A percentile compares a stretch with the other conserved stretches of the same genome.
These are phyloP conservation scores for Dyspetes luteomarginatus DNA, from an alignment of 2,888 invertebrate genomes.

Conservation along the genomic window DNA sequence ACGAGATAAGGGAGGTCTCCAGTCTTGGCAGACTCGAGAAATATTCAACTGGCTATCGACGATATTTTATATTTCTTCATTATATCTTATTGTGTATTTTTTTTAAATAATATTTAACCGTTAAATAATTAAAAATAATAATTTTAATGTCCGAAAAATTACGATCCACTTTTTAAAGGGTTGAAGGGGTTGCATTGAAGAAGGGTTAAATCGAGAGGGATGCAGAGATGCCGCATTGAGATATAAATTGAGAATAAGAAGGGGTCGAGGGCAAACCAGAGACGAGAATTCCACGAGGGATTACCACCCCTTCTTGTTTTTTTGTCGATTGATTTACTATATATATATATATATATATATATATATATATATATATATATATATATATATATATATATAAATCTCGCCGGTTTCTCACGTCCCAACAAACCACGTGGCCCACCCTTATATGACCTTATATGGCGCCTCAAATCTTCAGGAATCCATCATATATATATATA, in stretches of 20 bases:
- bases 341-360: too few relatives aligned
- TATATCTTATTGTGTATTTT: background rate
- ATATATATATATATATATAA: too few relatives aligned
- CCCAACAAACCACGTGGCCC: too few relatives aligned
- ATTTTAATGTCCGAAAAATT: too few relatives aligned
- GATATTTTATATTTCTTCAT: background rate
- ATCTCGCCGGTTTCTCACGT: too few relatives aligned
- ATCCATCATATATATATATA: too few relatives aligned
- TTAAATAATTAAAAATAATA: background rate
- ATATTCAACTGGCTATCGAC: background rate
- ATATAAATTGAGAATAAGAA: constrained; percentile 73
- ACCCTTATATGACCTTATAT: too few relatives aligned
- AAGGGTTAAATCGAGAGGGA: constrained; percentile 10
- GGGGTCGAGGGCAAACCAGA: constrained; percentile 67
- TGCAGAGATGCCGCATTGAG: constrained; percentile 75
- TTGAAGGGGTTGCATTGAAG: background rate
- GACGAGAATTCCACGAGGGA: constrained; percentile 73
- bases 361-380: too few relatives aligned
- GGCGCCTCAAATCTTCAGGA: too few relatives aligned
- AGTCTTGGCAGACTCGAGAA: constrained; percentile 17
- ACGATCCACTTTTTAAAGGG: background rate
- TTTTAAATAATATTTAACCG: background rate
- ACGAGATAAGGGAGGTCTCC: constrained; percentile 57
- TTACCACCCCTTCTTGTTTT: constrained; percentile 73
- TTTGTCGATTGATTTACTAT: constrained; percentile 20